Evolutionary conservation across 2,888 invertebrate genomes (phyloP).

Genomic region (Omphaloscelis lunosa): DNA sequence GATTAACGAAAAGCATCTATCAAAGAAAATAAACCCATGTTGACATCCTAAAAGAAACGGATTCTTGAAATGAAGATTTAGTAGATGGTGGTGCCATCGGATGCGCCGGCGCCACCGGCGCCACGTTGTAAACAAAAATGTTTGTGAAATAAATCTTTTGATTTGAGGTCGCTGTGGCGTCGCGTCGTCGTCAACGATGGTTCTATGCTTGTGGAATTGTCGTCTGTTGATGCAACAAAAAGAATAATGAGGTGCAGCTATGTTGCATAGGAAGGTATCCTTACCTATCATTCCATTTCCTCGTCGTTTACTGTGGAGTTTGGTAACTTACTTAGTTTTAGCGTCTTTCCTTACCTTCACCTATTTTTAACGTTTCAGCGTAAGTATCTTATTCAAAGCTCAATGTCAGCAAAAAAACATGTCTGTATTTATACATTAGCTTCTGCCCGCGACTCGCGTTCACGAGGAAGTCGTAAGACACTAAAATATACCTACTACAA

Average conservation of each 20-base stretch:
- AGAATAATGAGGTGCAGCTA: too few relatives aligned
- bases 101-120: constrained; percentile 41
- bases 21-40: constrained; percentile 10
- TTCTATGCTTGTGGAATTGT: neutral
- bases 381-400: neutral
- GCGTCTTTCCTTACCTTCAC: neutral
- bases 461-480: too few relatives aligned
- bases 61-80: constrained; percentile 16
- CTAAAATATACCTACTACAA: too few relatives aligned
- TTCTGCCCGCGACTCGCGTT: too few relatives aligned
- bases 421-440: neutral
- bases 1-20: constrained; percentile 9
- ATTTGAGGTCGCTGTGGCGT: constrained; percentile 32
- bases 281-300: neutral
- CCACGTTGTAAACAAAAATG: constrained; percentile 33
- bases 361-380: neutral
- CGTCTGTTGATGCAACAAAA: neutral
- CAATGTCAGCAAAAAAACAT: neutral
- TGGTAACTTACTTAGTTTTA: too few relatives aligned
- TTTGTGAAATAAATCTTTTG: constrained; percentile 34
- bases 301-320: too few relatives aligned
- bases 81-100: constrained; percentile 15
- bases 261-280: neutral
- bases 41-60: constrained; percentile 8
- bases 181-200: constrained; percentile 11